Base-by-base conservation (phyloP, 1,140 invertebrate genomes). In the Chironomus striatipennis region DNA sequence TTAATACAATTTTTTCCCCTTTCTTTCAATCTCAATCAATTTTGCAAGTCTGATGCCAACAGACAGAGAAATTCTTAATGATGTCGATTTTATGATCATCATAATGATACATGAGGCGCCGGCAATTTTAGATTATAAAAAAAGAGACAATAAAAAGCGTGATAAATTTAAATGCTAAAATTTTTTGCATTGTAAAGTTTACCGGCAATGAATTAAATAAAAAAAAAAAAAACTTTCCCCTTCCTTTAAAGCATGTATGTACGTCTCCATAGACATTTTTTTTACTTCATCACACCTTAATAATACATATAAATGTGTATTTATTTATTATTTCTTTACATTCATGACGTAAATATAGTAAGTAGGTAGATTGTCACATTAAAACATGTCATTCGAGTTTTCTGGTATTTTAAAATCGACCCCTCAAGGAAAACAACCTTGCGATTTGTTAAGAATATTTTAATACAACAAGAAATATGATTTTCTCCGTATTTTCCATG, bases 401-500 rank as follows among this genome's bases (percentile, higher is more conserved):
- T 57, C 47, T 57, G 47, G 47, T 57, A 57, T 57, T 57, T 57
- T 57, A 12, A 57, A 34, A 57, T 12, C 47, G 47, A 57, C 47
- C 47, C 43, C 47, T 57, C 47, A 57, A 57, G 47, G 47, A 57
- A 10, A 57, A 57, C 47, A n/a, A 57, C 47, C 12, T 57, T 57
- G 47, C 47, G 47, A 57, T 57, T 57, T 57, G 47, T 57, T 57
- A 15, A 57, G 47, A 57, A 57, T 57, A 15, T 57, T 57, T 57
- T 57, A 57, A 57, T n/a, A 57, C n/a, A 57, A 57, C 47, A 57
- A 57, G 47, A 57, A 57, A 57, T 57, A n/a, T 57, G n/a, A 10
- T 57, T 57, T 57, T 57, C 47, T 57, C 47, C 47, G 47, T 57
- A 57, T 57, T 57, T 57, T 57, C 47, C 47, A 57, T 57, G 47